phyloP scores from a whole-genome alignment of 2,113 vertebrate genomes.

The Perca schrenkii region DNA sequence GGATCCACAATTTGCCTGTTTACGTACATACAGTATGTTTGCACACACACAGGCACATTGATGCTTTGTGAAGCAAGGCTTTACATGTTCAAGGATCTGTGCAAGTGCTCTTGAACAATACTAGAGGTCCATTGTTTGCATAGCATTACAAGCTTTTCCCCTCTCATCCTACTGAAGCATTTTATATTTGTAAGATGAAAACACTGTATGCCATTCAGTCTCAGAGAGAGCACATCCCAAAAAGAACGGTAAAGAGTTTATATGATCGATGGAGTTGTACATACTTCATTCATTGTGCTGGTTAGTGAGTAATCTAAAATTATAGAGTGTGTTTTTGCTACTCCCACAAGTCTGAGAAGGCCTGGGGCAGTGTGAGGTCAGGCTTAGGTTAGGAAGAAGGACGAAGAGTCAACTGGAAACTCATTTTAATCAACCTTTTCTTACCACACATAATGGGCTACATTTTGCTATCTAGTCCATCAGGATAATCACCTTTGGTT shows the following conservation, averaged over 20 bases:
- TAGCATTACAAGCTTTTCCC: not conserved
- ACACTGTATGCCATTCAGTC: not conserved
- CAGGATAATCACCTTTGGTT: slow-evolving; percentile 77
- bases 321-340: slow-evolving; percentile 27
- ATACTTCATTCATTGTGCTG: slow-evolving; percentile 1
- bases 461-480: slow-evolving; percentile 76
- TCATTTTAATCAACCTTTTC: slow-evolving; percentile 77
- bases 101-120: not conserved
- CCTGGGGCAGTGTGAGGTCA: not conserved
- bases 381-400: slow-evolving; percentile 12
- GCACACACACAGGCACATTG: not conserved
- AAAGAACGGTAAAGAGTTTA: not conserved
- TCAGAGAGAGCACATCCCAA: not conserved
- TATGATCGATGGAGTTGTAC: slow-evolving; percentile 17
- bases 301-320: slow-evolving; percentile 36
- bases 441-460: slow-evolving; percentile 63
- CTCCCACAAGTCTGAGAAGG: slow-evolving; percentile 18
- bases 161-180: not conserved
- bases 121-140: not conserved
- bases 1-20: not conserved
- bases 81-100: not conserved
- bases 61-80: not conserved
- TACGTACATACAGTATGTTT: not conserved
- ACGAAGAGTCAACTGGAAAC: slow-evolving; percentile 61
- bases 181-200: slow-evolving; percentile 1